Evolutionary conservation across 2,113 vertebrate species (phyloP), one percentile per base, ranked within the genome.

Genomic region (Rhabdornis inornatus): DNA sequence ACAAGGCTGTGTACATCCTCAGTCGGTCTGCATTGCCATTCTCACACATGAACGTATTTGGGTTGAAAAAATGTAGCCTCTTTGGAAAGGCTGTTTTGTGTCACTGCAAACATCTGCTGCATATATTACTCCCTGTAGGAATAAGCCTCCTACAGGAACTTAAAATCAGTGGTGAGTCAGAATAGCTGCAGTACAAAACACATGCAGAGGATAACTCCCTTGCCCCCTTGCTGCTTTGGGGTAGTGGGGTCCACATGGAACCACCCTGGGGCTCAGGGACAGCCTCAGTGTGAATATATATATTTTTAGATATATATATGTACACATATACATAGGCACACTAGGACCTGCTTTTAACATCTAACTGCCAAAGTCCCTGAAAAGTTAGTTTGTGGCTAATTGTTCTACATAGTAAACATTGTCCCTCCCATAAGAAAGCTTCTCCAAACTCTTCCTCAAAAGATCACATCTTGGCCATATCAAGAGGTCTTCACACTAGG

Each of bases 41-140:
- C 30, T 81, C 52, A 70, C 28, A 65, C 1, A 89, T 28, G 23
- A 93, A 89, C 55, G 28, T 53, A 57, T 53, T 28, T 81, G 68
- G 28, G 15, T 21, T 74, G 69, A 91, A 91, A 89, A 89, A 87
- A 72, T 3, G 10, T 7, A 2, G 45, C 63, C 59, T 77, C 74
- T 84, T 94, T 87, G 39, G 42, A 93, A 93, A 70, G 81, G 68
- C 72, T 91, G 76, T 70, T 95, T 89, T 87, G 72, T 87, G 90
- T 63, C 88, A 84, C 45, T 65, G 55, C 53, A 83, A 86, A 91
- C 68, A 91, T 81, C 92, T 93, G 92, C 63, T 69, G 28, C 42
- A 50, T 84, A 14, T 66, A 91, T 87, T 70, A 76, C 39, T 94
- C 74, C 87, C 84, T 31, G n/a, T 81, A 89, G 77, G 68, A 93